Conservation (phyloP, 2,888 invertebrate genomes). For the Halocaridina rubra region DNA sequence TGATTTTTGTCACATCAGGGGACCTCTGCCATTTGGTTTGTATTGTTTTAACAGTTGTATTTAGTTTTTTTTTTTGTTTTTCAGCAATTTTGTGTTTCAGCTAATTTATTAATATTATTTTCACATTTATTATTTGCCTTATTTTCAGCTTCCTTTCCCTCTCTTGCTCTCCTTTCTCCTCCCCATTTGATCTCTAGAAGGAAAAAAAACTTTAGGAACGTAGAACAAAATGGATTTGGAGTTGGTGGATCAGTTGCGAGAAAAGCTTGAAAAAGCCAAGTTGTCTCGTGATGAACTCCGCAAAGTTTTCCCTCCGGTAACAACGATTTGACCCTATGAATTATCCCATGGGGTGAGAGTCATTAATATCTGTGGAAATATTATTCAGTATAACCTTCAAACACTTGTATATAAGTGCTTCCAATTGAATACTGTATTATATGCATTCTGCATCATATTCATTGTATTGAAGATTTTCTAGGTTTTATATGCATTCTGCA, state of each 20-base stretch:
- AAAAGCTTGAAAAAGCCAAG: conserved; percentile 59
- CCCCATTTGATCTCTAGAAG: conserved; percentile 20
- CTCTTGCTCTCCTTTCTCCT: conserved; percentile 20
- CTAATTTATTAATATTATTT: background rate
- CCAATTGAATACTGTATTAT: too few relatives aligned
- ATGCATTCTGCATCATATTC: too few relatives aligned
- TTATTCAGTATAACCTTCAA: too few relatives aligned
- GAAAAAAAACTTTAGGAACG: background rate
- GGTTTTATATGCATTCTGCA: too few relatives aligned
- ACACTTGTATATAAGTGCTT: too few relatives aligned
- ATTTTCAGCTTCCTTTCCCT: conserved; percentile 44
- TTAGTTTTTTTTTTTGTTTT: background rate
- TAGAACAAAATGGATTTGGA: conserved; percentile 44
- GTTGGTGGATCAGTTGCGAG: conserved; percentile 59
- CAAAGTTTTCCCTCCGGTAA: conserved; percentile 61
- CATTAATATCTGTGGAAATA: too few relatives aligned
- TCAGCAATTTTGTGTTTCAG: background rate
- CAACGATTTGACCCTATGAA: background rate
- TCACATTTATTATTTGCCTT: conserved; percentile 16
- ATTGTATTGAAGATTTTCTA: too few relatives aligned
- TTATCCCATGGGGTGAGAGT: too few relatives aligned
- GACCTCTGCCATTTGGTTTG: too few relatives aligned
- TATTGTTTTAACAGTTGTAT: background rate
- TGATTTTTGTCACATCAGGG: background rate
- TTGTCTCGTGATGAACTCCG: conserved; percentile 53